Evolutionary conservation across 2,113 vertebrate species (phyloP).

Genomic region (Rousettus leschenaultii): DNA sequence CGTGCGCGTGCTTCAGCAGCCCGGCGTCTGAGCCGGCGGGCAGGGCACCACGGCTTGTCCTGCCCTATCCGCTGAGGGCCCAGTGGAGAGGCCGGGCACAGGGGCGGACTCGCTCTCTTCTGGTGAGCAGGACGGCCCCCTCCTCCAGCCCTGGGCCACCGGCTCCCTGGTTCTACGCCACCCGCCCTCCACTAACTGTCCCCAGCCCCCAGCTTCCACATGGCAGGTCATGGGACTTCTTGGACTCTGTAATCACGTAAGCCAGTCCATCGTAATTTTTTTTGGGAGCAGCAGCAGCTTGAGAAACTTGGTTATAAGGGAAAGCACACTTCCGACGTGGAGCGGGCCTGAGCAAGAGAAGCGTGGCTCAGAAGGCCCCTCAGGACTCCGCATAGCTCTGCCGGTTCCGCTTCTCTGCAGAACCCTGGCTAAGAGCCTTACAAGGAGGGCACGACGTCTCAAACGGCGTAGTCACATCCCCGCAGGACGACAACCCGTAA

Average conservation of each 20-base stretch:
- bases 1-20: background rate
- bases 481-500: accelerated
- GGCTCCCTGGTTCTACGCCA: background rate
- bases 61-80: background rate
- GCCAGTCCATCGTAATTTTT: background rate
- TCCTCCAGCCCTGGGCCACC: background rate
- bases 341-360: too few relatives aligned
- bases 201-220: background rate
- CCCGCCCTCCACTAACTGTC: too few relatives aligned
- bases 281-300: too few relatives aligned
- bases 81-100: too few relatives aligned
- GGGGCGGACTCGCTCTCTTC: accelerated
- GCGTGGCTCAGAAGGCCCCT: too few relatives aligned
- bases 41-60: background rate
- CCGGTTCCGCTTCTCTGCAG: background rate
- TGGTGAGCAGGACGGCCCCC: too few relatives aligned
- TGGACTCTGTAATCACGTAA: accelerated
- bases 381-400: background rate
- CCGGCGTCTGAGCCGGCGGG: accelerated
- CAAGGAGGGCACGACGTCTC: background rate
- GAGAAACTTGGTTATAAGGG: too few relatives aligned
- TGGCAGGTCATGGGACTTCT: background rate
- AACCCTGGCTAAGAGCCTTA: background rate
- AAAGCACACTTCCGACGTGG: too few relatives aligned
- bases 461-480: too few relatives aligned